phyloP scores from a whole-genome alignment of 1,140 invertebrate genomes.

The Sarcophaga bullata region DNA sequence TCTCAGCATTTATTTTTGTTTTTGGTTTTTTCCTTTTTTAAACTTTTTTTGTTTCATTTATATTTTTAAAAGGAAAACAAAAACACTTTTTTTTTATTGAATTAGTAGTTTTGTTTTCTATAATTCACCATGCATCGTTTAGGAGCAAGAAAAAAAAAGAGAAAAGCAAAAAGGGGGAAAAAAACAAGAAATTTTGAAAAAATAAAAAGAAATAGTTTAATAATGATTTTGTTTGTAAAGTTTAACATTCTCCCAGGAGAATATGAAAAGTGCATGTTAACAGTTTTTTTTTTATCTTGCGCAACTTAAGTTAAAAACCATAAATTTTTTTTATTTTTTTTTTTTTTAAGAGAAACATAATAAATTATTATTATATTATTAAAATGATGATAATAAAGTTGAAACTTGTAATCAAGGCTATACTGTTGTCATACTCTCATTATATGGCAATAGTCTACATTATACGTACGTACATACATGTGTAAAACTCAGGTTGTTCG shows the following conservation, averaged over 20 bases:
- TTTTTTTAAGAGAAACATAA: constrained; percentile 25
- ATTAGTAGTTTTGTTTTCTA: too few species aligned
- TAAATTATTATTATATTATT: constrained; percentile 30
- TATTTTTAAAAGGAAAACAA: too few species aligned
- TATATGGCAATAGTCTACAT: not conserved
- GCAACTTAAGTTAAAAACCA: constrained; percentile 17
- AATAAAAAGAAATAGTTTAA: constrained; percentile 27
- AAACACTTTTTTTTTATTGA: too few species aligned
- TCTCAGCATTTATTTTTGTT: not conserved
- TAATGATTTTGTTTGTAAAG: constrained; percentile 34
- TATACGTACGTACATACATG: too few species aligned
- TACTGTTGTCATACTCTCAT: not conserved
- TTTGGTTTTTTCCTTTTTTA: not conserved
- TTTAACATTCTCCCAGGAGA: constrained; percentile 36
- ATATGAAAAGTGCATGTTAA: constrained; percentile 38
- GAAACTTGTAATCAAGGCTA: not conserved
- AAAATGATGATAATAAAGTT: not conserved
- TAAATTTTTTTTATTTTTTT: constrained; percentile 32
- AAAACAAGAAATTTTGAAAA: too few species aligned
- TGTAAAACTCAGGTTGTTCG: too few species aligned
- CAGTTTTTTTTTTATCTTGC: constrained; percentile 30
- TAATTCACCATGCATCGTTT: constrained; percentile 26
- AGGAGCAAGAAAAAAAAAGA: not conserved
- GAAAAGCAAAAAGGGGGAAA: not conserved
- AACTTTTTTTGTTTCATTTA: not conserved